These are phyloP conservation scores for Dissostichus mawsoni DNA, from an alignment of 2,113 vertebrate species.

Conservation along the genomic window DNA sequence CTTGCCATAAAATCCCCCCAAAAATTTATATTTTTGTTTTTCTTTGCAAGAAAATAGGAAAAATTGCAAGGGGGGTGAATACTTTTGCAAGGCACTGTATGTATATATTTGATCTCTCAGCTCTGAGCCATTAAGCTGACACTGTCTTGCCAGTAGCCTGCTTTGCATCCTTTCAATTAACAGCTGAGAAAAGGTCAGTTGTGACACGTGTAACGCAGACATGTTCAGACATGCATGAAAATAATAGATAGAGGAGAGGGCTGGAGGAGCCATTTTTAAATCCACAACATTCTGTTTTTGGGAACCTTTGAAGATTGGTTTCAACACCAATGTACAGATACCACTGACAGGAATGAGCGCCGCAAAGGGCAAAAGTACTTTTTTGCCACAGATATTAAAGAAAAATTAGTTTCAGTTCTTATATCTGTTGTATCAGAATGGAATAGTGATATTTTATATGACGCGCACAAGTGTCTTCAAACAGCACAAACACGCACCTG, in stretches of 20 bases:
- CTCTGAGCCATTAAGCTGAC: conserved; percentile 14
- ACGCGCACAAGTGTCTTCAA: neutral
- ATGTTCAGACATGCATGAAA: conserved; percentile 44
- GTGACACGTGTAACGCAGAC: conserved; percentile 24
- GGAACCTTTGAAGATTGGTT: neutral
- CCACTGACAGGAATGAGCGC: neutral
- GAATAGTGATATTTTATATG: neutral
- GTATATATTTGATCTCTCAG: neutral
- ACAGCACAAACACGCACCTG: conserved; percentile 50
- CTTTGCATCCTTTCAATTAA: conserved; percentile 35
- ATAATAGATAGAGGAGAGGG: conserved; percentile 21
- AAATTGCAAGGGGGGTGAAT: no score
- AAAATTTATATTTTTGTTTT: no score
- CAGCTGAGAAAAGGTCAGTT: conserved; percentile 27
- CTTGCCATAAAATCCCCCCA: no score
- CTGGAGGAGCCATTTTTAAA: conserved; percentile 12
- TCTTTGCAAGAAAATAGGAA: no score
- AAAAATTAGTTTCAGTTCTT: neutral
- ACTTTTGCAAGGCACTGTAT: neutral
- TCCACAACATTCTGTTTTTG: conserved; percentile 8
- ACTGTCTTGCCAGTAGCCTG: neutral
- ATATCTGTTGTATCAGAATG: neutral
- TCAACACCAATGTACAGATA: neutral
- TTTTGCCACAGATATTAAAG: neutral
- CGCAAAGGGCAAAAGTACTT: neutral